Base-by-base conservation (phyloP, 2,888 invertebrate genomes). In the Catocala sponsa region DNA sequence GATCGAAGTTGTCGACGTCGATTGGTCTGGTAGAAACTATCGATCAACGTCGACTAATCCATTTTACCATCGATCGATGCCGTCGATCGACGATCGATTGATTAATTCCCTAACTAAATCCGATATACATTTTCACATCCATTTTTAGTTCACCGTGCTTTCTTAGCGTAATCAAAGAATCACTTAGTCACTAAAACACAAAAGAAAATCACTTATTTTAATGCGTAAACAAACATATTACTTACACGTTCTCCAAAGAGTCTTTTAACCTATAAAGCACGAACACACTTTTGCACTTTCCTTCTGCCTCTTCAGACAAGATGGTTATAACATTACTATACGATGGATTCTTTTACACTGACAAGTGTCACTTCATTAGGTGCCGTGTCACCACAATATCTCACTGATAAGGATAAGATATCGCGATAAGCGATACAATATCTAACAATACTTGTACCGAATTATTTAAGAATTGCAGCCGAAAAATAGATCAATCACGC, bases 371-470 rank as follows among this genome's bases (percentile, higher is more conserved):
- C 55, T 62, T 44, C 25, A 44, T 25, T 12, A 6, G 33, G 60
- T 33, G 49, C 42, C 55, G 65, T 69, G 73, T 68, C 69, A 76
- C 74, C 55, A 60, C 50, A 32, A 52, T 71, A 76, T 57, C 65
- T 53, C 10, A 0, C 9, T 54, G 76, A 76, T 76, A 76, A 54
- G 63, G 76, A 76, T 76, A 64, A 76, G 76, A 74, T 65, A 65
- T 25, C 25, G 44, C 44, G 12, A 15, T 48, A 43, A 12, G 43
- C 12, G 47, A 41, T 25, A 25, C 32, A 25, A 43, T 57, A 35
- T 7, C 2, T 9, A 38, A 38, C 35, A 41, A 51, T 15, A 55
- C 33, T 10, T 47, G 35, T 48, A 38, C 53, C 56, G 63, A 74
- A 69, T 67, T 66, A 74, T 74, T 64, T 57, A 60, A 55, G 48